These are phyloP conservation scores for Elysia chlorotica DNA, from an alignment of 1,140 invertebrate genomes.

Conservation along the genomic window DNA sequence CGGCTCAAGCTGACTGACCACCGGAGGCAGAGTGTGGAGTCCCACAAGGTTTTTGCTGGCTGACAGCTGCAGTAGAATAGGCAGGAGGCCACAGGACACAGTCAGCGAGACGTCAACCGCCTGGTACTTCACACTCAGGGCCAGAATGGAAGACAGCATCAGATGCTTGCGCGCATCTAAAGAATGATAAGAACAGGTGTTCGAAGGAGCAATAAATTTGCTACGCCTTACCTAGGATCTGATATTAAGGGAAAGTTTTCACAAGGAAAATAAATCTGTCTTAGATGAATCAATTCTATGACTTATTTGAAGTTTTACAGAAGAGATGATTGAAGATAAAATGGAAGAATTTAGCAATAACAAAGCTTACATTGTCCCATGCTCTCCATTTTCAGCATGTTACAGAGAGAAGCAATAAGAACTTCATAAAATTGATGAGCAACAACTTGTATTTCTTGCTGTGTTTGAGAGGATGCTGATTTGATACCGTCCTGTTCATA, in stretches of 20 bases:
- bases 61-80: slow-evolving; percentile 62
- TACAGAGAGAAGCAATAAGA: slow-evolving; percentile 48
- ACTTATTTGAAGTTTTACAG: no score
- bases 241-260: no score
- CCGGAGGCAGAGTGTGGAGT: slow-evolving; percentile 40
- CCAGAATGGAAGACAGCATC: slow-evolving; percentile 66
- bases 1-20: slow-evolving; percentile 40
- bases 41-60: slow-evolving; percentile 34
- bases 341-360: slow-evolving; percentile 1
- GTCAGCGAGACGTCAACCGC: slow-evolving; percentile 68
- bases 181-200: no score
- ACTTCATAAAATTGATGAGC: slow-evolving; percentile 59
- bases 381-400: slow-evolving; percentile 31
- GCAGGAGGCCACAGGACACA: slow-evolving; percentile 67
- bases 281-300: no score
- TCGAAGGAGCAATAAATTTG: no score
- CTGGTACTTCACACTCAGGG: slow-evolving; percentile 67
- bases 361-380: slow-evolving; percentile 31
- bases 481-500: slow-evolving; percentile 61
- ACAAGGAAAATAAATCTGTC: no score
- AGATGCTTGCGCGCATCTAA: no score
- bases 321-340: no score
- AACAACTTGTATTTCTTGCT: slow-evolving; percentile 56
- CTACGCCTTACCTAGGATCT: no score
- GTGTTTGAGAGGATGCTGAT: slow-evolving; percentile 51